Evolutionary conservation across 2,888 invertebrate species (phyloP).

Genomic region (Caradrina kadenii): DNA sequence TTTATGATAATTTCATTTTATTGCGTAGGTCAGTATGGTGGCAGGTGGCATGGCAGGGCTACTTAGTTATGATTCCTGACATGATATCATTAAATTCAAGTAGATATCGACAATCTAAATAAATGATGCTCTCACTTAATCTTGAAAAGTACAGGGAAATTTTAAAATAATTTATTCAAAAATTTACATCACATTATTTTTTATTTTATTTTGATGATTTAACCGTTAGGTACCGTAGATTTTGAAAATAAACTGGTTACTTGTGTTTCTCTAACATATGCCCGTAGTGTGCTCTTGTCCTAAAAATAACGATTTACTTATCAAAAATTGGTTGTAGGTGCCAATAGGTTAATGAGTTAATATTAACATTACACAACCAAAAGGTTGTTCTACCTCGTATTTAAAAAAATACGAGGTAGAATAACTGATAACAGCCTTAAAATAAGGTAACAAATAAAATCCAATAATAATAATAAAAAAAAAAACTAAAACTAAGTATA

Average conservation of each 20-base stretch:
- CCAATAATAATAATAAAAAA: no score
- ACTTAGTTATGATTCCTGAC: no score
- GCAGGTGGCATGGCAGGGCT: no score
- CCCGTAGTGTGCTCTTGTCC: neutral
- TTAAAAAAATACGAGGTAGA: neutral
- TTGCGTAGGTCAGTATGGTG: neutral
- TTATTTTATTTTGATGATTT: constrained; percentile 3
- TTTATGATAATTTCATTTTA: no score
- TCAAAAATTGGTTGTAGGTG: neutral
- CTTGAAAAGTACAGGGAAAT: neutral
- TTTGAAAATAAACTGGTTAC: neutral
- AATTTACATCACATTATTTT: neutral
- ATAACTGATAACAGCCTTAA: neutral
- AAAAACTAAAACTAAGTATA: no score
- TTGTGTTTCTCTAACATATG: neutral
- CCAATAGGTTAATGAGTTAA: neutral
- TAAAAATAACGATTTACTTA: constrained; percentile 3
- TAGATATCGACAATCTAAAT: no score
- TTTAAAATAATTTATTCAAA: constrained; percentile 1
- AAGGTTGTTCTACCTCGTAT: no score
- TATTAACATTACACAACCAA: neutral
- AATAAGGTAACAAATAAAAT: no score
- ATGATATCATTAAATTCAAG: no score
- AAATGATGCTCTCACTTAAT: neutral
- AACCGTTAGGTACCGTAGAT: neutral